phyloP scores from a whole-genome alignment of 1,140 invertebrate species.

The Apis laboriosa region DNA sequence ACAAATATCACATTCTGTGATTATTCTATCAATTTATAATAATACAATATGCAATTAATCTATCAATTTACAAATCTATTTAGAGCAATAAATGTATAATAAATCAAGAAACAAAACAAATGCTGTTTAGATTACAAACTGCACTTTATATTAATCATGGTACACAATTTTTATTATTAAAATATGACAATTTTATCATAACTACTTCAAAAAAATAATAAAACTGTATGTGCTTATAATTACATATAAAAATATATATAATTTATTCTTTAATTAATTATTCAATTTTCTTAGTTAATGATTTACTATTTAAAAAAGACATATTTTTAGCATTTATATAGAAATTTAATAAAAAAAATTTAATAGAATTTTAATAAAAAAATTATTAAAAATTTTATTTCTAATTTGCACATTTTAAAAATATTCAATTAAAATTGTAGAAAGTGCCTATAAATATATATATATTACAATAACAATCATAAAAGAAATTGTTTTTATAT shows the following conservation, averaged over 20 bases:
- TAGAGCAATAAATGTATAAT: slow-evolving; percentile 63
- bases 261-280: slow-evolving; percentile 20
- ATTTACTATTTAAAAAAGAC: not conserved
- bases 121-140: slow-evolving; percentile 47
- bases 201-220: slow-evolving; percentile 15
- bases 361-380: slow-evolving; percentile 32
- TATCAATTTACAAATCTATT: slow-evolving; percentile 47
- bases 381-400: slow-evolving; percentile 41
- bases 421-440: slow-evolving; percentile 73
- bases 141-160: slow-evolving; percentile 53
- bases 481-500: slow-evolving; percentile 48
- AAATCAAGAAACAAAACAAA: slow-evolving; percentile 48
- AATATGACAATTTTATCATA: slow-evolving; percentile 39
- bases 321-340: slow-evolving; percentile 6
- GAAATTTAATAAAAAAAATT: slow-evolving; percentile 1
- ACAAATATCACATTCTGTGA: slow-evolving; percentile 34
- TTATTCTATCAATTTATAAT: slow-evolving; percentile 39
- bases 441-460: slow-evolving; percentile 77
- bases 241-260: slow-evolving; percentile 14
- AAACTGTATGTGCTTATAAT: slow-evolving; percentile 17
- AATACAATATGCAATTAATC: slow-evolving; percentile 30
- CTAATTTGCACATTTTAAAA: slow-evolving; percentile 27
- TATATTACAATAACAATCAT: slow-evolving; percentile 66
- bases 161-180: slow-evolving; percentile 39
- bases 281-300: not conserved